Evolutionary conservation across 2,888 invertebrate species (phyloP).

Genomic region (Pycnomerus fuliginosus): DNA sequence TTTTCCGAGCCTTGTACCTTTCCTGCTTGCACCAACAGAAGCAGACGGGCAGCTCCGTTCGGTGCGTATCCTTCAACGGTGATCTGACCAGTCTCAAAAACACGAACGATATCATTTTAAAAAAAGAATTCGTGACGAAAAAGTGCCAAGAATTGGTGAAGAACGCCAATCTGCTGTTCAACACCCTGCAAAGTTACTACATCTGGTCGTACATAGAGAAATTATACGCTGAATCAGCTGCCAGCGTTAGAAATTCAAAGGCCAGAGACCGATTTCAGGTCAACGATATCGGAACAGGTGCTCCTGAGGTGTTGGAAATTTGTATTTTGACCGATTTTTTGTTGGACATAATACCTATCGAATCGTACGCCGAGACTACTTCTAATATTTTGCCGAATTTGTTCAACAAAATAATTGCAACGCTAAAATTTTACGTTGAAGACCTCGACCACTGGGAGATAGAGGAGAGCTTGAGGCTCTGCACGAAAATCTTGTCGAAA

Average conservation of each 20-base stretch:
- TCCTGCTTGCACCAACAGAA: constrained; percentile 55
- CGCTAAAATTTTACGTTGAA: constrained; percentile 60
- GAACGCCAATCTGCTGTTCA: constrained; percentile 80
- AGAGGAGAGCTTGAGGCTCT: constrained; percentile 64
- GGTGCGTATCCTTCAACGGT: constrained; percentile 51
- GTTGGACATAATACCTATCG: constrained; percentile 71
- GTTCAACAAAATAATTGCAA: constrained; percentile 65
- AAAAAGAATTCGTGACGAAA: constrained; percentile 48
- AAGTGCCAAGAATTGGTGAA: constrained; percentile 71
- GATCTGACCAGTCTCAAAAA: constrained; percentile 47
- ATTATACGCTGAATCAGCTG: constrained; percentile 58
- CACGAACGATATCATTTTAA: constrained; percentile 39
- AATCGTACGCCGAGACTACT: constrained; percentile 75
- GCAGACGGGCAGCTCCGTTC: constrained; percentile 40
- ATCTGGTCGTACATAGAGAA: constrained; percentile 79
- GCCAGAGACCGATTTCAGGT: constrained; percentile 43
- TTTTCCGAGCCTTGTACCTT: constrained; percentile 65
- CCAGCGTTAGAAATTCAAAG: constrained; percentile 39
- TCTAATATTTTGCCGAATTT: constrained; percentile 77
- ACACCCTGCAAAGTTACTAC: constrained; percentile 80
- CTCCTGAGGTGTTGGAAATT: constrained; percentile 66
- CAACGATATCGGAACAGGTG: constrained; percentile 63
- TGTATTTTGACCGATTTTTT: constrained; percentile 73
- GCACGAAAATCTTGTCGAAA: constrained; percentile 71
- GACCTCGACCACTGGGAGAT: constrained; percentile 63